Percentiles rank a stretch among this genome's conserved stretches.
These are phyloP conservation scores for Alitta virens DNA, from an alignment of 2,888 invertebrate genomes.

Conservation along the genomic window DNA sequence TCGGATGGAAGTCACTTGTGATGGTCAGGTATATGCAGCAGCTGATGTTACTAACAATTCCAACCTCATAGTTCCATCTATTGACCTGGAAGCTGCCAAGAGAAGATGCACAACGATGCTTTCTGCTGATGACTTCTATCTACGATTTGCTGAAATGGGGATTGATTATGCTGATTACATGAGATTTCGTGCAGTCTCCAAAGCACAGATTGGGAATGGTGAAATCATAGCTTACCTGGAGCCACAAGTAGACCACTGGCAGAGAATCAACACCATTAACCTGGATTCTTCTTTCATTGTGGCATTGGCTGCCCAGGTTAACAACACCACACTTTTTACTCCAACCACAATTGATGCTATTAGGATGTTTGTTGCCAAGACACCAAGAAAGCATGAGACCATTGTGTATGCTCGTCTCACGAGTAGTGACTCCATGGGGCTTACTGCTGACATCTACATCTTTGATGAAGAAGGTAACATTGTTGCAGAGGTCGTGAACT, in stretches of 20 bases:
- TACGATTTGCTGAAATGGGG: constrained; percentile 5
- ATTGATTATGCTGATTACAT: constrained; percentile 11
- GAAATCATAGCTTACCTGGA: constrained; percentile 1
- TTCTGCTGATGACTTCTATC: constrained; percentile 11
- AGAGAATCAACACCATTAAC: constrained; percentile 1
- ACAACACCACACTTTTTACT: constrained; percentile 4
- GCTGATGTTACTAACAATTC: not conserved
- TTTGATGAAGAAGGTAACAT: constrained; percentile 9
- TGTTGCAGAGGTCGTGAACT: constrained; percentile 7
- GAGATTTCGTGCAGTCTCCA: constrained; percentile 4
- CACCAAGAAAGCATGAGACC: not conserved
- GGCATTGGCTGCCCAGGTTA: constrained; percentile 2
- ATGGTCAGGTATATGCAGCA: not conserved
- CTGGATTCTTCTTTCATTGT: constrained; percentile 9
- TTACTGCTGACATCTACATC: constrained; percentile 5
- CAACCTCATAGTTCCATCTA: not conserved
- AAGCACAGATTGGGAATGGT: constrained; percentile 9
- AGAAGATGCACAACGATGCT: not conserved
- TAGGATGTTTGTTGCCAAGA: not conserved
- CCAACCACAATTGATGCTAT: not conserved
- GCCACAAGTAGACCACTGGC: not conserved
- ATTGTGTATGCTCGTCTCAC: constrained; percentile 5
- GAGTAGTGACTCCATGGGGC: not conserved
- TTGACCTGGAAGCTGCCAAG: not conserved
- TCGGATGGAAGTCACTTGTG: not conserved